Evolutionary conservation across 1,140 invertebrate species (phyloP).

Genomic region (Grapholita molesta): DNA sequence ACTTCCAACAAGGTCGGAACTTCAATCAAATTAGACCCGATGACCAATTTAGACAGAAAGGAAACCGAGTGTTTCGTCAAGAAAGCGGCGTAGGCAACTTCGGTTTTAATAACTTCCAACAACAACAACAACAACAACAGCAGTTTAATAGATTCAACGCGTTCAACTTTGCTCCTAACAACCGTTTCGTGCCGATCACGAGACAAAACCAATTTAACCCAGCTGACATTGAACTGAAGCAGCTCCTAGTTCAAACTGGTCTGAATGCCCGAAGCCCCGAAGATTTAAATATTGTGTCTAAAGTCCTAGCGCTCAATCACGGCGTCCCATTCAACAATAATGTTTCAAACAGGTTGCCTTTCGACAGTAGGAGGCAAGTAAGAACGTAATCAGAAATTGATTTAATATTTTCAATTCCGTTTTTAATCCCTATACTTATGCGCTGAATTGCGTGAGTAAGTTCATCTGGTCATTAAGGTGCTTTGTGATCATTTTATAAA

Average conservation of each 20-base stretch:
- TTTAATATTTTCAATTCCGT: not conserved
- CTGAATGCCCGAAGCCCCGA: constrained; percentile 80
- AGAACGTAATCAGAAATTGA: constrained; percentile 27
- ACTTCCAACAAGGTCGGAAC: constrained; percentile 45
- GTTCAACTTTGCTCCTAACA: constrained; percentile 28
- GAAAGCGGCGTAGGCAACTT: constrained; percentile 78
- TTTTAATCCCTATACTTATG: not conserved
- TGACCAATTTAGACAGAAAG: constrained; percentile 46
- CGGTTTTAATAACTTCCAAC: constrained; percentile 68
- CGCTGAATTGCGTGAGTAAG: not conserved
- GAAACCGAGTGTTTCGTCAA: constrained; percentile 69
- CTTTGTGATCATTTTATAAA: not conserved
- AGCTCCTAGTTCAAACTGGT: constrained; percentile 81
- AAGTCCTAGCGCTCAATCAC: constrained; percentile 87
- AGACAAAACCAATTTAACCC: constrained; percentile 55
- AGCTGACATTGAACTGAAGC: constrained; percentile 82
- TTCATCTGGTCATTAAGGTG: not conserved
- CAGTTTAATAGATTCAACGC: constrained; percentile 56
- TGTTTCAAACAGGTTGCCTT: constrained; percentile 52
- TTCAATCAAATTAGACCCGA: constrained; percentile 50
- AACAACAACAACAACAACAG: constrained; percentile 45
- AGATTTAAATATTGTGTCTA: constrained; percentile 88
- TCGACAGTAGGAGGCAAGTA: constrained; percentile 56
- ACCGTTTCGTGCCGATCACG: constrained; percentile 50
- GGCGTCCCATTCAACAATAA: constrained; percentile 68